phyloP scores from a whole-genome alignment of 1,140 invertebrate genomes.

The Drosophila hydei region DNA sequence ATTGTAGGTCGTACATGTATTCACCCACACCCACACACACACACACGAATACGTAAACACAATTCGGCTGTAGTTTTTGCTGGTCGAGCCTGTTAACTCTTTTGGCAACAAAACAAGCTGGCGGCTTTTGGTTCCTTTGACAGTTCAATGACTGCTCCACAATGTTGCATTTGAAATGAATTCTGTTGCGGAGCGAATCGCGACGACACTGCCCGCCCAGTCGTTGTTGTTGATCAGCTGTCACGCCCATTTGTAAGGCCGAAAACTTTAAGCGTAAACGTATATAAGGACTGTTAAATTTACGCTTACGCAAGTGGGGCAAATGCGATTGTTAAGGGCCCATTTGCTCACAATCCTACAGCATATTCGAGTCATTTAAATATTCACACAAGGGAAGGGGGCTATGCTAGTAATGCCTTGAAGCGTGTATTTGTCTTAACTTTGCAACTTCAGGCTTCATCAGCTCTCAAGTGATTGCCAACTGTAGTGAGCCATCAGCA shows the following conservation, averaged over 20 bases:
- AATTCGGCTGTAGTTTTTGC: slow-evolving; percentile 2
- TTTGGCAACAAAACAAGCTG: slow-evolving; percentile 9
- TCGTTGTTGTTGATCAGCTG: slow-evolving; percentile 3
- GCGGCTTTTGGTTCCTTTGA: slow-evolving; percentile 26
- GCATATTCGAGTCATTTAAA: too few species aligned
- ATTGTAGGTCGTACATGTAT: neutral
- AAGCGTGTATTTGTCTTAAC: too few species aligned
- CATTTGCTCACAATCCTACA: too few species aligned
- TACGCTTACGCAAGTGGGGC: too few species aligned
- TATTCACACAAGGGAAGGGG: too few species aligned
- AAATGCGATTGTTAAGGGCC: too few species aligned
- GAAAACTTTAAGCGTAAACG: neutral
- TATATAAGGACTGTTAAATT: neutral
- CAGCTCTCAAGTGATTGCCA: slow-evolving; percentile 5
- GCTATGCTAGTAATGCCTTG: too few species aligned
- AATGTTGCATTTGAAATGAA: slow-evolving; percentile 30
- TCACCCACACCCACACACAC: neutral
- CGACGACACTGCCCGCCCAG: slow-evolving; percentile 12
- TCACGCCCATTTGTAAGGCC: neutral
- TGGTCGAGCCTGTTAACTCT: slow-evolving; percentile 6
- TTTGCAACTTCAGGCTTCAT: neutral
- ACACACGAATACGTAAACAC: neutral
- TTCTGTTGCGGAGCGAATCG: slow-evolving; percentile 6
- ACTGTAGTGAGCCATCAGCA: too few species aligned
- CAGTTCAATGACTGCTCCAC: slow-evolving; percentile 33